phyloP scores from a whole-genome alignment of 2,797 vertebrate genomes.

The Acanthurus lineatus region DNA sequence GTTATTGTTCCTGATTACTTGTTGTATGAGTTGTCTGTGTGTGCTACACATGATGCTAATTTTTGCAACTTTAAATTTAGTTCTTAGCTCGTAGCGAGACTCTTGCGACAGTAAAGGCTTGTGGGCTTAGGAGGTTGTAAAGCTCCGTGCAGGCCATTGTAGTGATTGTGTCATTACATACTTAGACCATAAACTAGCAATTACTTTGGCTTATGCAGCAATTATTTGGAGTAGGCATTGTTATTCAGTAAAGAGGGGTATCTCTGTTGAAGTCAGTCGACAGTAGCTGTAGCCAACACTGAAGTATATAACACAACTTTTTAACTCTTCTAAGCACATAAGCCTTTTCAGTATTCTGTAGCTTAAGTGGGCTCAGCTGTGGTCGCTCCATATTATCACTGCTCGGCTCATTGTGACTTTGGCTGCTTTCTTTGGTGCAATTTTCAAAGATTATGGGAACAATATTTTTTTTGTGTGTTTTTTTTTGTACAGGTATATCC shows the following conservation, averaged over 20 bases:
- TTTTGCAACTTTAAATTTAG: conserved; percentile 1
- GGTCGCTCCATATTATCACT: conserved; percentile 61
- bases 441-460: conserved; percentile 60
- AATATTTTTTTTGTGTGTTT: conserved; percentile 60
- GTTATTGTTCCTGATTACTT: conserved; percentile 4
- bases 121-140: conserved; percentile 23
- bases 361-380: conserved; percentile 77
- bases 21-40: neutral
- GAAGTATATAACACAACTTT: conserved; percentile 73
- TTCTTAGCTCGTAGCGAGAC: neutral
- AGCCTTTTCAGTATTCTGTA: conserved; percentile 65
- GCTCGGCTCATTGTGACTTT: conserved; percentile 69
- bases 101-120: neutral
- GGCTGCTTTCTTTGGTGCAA: conserved; percentile 41
- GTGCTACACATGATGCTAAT: conserved; percentile 6
- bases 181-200: conserved; percentile 63
- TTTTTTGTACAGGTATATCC: conserved; percentile 93
- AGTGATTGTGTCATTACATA: conserved; percentile 61
- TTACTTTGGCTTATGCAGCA: conserved; percentile 66
- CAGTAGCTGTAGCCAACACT: conserved; percentile 64
- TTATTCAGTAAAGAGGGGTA: conserved; percentile 61
- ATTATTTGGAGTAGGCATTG: conserved; percentile 72
- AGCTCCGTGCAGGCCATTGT: conserved; percentile 36
- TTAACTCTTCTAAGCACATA: conserved; percentile 82
- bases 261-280: conserved; percentile 58